These are phyloP conservation scores for Nephrocerus scutellatus DNA, from an alignment of 2,888 invertebrate species.

Conservation along the genomic window DNA sequence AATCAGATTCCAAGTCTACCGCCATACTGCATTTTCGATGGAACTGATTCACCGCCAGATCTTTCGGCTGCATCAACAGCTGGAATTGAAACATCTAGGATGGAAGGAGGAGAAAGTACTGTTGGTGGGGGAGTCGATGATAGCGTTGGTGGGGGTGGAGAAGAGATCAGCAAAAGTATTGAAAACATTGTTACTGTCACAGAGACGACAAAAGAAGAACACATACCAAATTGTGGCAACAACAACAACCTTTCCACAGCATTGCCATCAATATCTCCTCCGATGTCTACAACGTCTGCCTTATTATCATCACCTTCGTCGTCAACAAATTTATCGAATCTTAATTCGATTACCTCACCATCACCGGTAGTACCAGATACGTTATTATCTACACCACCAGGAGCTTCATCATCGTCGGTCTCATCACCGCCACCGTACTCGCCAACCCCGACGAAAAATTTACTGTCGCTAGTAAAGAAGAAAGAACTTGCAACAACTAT, in stretches of 20 bases:
- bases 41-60: constrained; percentile 41
- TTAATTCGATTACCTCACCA: constrained; percentile 46
- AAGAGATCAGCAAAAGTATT: constrained; percentile 14
- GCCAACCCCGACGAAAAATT: background rate
- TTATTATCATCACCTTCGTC: constrained; percentile 31
- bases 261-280: background rate
- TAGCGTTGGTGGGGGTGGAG: background rate
- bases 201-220: constrained; percentile 9
- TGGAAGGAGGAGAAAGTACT: too few relatives aligned
- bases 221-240: constrained; percentile 14
- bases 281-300: constrained; percentile 22
- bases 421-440: constrained; percentile 1
- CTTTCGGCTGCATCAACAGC: too few relatives aligned
- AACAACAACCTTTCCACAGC: constrained; percentile 11
- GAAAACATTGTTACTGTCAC: constrained; percentile 15
- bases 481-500: constrained; percentile 23
- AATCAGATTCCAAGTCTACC: constrained; percentile 46
- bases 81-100: too few relatives aligned
- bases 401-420: constrained; percentile 22
- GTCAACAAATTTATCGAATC: constrained; percentile 40
- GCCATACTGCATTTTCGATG: constrained; percentile 46
- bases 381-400: constrained; percentile 42
- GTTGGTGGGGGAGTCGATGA: constrained; percentile 10
- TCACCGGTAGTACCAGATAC: constrained; percentile 46
- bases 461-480: background rate